A percentile compares a stretch with the other conserved stretches of the same genome.
Evolutionary conservation across 2,797 vertebrate species (phyloP).

Genomic region (Protonibea diacanthus): DNA sequence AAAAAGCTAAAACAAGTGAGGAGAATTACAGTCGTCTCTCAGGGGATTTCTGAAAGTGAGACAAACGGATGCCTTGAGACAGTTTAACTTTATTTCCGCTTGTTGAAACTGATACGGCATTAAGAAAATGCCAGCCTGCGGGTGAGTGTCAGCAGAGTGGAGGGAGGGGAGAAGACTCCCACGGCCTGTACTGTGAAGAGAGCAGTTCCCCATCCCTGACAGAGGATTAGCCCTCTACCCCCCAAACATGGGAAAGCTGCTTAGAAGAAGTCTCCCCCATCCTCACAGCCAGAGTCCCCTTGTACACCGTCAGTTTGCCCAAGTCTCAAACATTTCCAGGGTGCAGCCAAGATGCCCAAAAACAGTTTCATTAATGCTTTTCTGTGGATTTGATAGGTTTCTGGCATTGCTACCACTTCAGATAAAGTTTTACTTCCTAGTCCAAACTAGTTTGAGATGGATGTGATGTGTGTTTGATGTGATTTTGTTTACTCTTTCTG

Average conservation of each 20-base stretch:
- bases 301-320: conserved; percentile 77
- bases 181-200: conserved; percentile 82
- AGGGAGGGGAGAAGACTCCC: conserved; percentile 85
- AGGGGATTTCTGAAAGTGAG: conserved; percentile 84
- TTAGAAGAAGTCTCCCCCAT: conserved; percentile 82
- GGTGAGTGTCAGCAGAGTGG: conserved; percentile 82
- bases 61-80: conserved; percentile 85
- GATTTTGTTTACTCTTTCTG: conserved; percentile 75
- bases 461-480: conserved; percentile 81
- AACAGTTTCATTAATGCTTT: conserved; percentile 84
- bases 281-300: conserved; percentile 79
- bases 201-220: conserved; percentile 85
- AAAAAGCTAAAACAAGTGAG: conserved; percentile 82
- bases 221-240: conserved; percentile 87
- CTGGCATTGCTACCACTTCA: conserved; percentile 76
- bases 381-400: conserved; percentile 81
- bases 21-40: conserved; percentile 87
- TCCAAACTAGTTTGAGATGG: conserved; percentile 80
- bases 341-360: conserved; percentile 82
- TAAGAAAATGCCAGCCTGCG: conserved; percentile 86
- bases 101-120: conserved; percentile 88
- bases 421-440: conserved; percentile 79
- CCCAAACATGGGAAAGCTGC: conserved; percentile 87
- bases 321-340: conserved; percentile 77
- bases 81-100: conserved; percentile 87